Evolutionary conservation across 2,797 vertebrate species (phyloP), one percentile per base, ranked within the genome.

Genomic region (Argyrosomus regius): DNA sequence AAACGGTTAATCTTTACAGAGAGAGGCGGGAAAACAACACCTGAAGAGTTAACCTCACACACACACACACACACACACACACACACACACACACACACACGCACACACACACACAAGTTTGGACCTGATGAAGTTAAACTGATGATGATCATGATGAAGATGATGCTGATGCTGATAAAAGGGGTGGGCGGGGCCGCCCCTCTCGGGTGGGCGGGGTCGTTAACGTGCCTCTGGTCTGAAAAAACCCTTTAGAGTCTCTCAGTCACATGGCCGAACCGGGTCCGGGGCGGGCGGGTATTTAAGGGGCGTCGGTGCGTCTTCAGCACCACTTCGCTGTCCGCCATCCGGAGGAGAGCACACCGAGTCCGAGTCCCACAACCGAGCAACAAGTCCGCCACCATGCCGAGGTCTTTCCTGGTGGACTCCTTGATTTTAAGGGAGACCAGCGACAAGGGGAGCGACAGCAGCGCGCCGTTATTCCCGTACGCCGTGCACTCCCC

Each of bases 321-420:
- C 97, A 98, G 97, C 98, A 98, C 97, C 98, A 98, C 95, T 96
- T 94, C 93, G 95, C 96, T 96, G 96, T 98, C 97, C 97, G 97
- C 95, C 94, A 94, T 94, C 83, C 83, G 2, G 50, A 88, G 64
- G 88, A 91, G 81, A 87, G 86, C 93, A 90, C 35, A 39, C 35
- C 2, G 8, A 39, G 35, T 39, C 35, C 35, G 35, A 39, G 8
- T 39, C 35, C 58, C 73, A 61, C 81, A 63, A 39, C 77, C 39
- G 71, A 88, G 79, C 92, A 73, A 48, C 89, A 77, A 56, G 76
- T 87, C 79, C 31, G 92, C 88, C 66, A 91, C 84, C 85, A 99
- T 99, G 98, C 98, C 98, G 78, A 96, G 98, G 88, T 99, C 98
- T 75, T 99, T 99, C 93, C 95, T 99, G 60, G 98, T 99, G 95